Evolutionary conservation across 2,797 vertebrate genomes (phyloP), one percentile per base, ranked within the genome.

Genomic region (Sebastes variabilis): DNA sequence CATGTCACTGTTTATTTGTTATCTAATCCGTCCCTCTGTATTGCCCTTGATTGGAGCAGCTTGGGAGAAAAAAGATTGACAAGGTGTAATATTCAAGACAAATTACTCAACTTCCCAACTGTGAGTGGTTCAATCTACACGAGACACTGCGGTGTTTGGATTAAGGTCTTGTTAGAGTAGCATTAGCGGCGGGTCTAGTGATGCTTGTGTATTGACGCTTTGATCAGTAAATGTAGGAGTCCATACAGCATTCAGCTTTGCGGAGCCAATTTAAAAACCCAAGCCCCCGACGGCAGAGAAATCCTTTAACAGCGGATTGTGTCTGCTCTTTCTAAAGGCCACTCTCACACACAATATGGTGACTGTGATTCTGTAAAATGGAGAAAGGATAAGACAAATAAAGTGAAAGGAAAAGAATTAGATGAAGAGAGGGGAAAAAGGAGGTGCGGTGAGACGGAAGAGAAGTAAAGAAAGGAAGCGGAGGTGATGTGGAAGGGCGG

Each of bases 1-100:
- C 79, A 27, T 88, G 92, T 92, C 92, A 89, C 85, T 90, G 76
- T 91, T 89, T 92, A 91, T 94, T 92, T 93, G 87, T 87, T 72
- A 88, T 91, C 86, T 87, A 93, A 94, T 93, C 89, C 86, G 79
- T 94, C 83, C 89, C 74, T 77, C 81, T 85, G 79, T 82, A 90
- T 89, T 84, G 89, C 85, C 88, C 91, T 89, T 92, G 90, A 94
- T 93, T 91, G 83, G 69, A 84, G 80, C 66, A 62, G 81, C 74
- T 54, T 79, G 82, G 65, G 75, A 80, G 61, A 61, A 62, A 52
- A 80, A 88, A 91, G 73, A 89, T 14, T 78, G 83, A 93, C 85
- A 83, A 86, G 88, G 88, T 85, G 85, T 86, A 90, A 92, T 92
- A 90, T 90, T 93, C 73, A 74, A 87, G 90, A 94, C 73, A 88